Conservation (phyloP, 2,888 invertebrate genomes). For the Drosophila multiciliata region DNA sequence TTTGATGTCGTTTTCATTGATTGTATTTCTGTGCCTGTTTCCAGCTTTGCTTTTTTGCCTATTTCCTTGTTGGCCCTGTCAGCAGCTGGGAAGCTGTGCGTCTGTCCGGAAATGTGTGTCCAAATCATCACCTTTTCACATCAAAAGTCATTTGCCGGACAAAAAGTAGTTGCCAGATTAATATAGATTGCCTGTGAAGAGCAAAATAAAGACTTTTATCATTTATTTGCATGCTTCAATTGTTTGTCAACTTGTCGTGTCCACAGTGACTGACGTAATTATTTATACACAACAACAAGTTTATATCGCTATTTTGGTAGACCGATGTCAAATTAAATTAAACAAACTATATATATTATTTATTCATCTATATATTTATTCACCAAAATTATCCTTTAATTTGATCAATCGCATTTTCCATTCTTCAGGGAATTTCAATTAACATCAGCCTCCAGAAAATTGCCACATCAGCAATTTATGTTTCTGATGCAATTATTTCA, state of each 20-base stretch:
- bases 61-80: constrained; percentile 34
- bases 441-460: not conserved
- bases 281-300: not conserved
- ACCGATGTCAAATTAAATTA: not conserved
- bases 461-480: too few relatives aligned
- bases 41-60: constrained; percentile 22
- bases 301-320: not conserved
- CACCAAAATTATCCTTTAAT: not conserved
- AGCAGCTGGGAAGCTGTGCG: constrained; percentile 8
- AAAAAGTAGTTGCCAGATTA: constrained; percentile 31
- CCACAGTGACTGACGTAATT: constrained; percentile 15
- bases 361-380: not conserved
- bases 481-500: not conserved
- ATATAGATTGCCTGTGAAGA: constrained; percentile 23
- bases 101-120: constrained; percentile 24
- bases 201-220: not conserved
- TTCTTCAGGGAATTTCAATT: not conserved
- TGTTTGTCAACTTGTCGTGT: constrained; percentile 27
- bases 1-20: constrained; percentile 24
- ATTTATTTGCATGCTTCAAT: constrained; percentile 24
- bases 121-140: constrained; percentile 22
- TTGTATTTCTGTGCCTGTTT: constrained; percentile 11
- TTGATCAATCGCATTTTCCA: not conserved
- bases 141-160: constrained; percentile 6
- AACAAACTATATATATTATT: too few relatives aligned